Conservation (phyloP, 2,888 invertebrate species). For the Tribolium freemani region DNA sequence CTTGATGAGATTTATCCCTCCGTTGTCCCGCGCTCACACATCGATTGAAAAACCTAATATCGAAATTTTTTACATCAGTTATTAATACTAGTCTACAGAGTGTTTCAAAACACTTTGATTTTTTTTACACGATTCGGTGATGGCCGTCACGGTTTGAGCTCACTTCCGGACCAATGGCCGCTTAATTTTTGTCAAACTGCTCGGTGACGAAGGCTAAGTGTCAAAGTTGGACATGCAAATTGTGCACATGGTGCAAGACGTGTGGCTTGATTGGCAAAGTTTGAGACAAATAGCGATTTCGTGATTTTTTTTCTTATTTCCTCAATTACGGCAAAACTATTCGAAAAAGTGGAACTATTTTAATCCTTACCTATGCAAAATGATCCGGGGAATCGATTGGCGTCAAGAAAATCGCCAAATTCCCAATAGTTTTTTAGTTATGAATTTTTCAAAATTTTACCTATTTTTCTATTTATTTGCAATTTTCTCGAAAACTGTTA, state of each 20-base stretch:
- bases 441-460: too few relatives aligned
- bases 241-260: background rate
- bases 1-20: background rate
- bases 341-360: too few relatives aligned
- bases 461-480: too few relatives aligned
- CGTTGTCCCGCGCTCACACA: background rate
- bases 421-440: too few relatives aligned
- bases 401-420: too few relatives aligned
- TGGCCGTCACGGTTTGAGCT: conserved; percentile 35
- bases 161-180: conserved; percentile 30
- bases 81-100: too few relatives aligned
- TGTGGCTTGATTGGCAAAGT: background rate
- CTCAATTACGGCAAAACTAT: too few relatives aligned
- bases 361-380: too few relatives aligned
- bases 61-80: background rate
- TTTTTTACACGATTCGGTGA: background rate
- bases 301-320: too few relatives aligned
- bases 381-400: too few relatives aligned
- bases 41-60: background rate
- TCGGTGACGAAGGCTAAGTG: background rate
- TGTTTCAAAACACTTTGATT: background rate
- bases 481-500: too few relatives aligned
- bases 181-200: conserved; percentile 13
- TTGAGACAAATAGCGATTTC: background rate
- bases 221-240: background rate